Base-by-base conservation (phyloP, 2,113 vertebrate species). In the Plotosus lineatus region DNA sequence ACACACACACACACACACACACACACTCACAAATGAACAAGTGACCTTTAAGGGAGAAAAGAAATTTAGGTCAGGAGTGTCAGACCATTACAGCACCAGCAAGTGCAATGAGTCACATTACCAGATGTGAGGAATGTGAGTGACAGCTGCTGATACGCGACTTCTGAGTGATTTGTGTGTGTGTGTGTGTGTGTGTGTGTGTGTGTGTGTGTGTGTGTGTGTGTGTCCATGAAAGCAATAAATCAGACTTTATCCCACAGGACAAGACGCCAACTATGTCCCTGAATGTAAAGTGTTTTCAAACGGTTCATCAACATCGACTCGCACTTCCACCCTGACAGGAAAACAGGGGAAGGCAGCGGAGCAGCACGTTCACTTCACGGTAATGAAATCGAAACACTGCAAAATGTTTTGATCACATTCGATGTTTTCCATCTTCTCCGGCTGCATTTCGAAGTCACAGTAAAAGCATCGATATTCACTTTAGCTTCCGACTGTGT, bases 121-220 rank as follows among this genome's bases (percentile, higher is more conserved):
- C 73, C 3, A 6, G 26, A 75, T 44, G 56, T 42, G 83, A 72
- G 40, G 4, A n/a, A 65, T 15, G 56, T 50, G 83, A 78, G 36
- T 74, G 79, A 46, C 78, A 72, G 53, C 48, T 63, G 44, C 74
- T 75, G 79, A 60, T 78, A 82, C 68, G 63, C 50, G 56, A 33
- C 46, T 46, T 21, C 23, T 12, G 3, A 44, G 23, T 65, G 61
- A 65, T 40, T 65, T 76, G 53, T 15, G 38, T 44, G 40, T 31
- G 42, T 44, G 42, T 23, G 4, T 63, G 36, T 66, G 38, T 68
- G 38, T 21, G n/a, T 75, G 21, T 33, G 3, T 19, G 36, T 55
- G 46, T 15, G 33, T 19, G 50, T 31, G 51, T 31, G 9, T 23
- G 51, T 38, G 48, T 23, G 8, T 51, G 50, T 51, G 50, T 51